These are phyloP conservation scores for Kuschelorhynchus macadamiae DNA, from an alignment of 2,888 invertebrate genomes.

Conservation along the genomic window DNA sequence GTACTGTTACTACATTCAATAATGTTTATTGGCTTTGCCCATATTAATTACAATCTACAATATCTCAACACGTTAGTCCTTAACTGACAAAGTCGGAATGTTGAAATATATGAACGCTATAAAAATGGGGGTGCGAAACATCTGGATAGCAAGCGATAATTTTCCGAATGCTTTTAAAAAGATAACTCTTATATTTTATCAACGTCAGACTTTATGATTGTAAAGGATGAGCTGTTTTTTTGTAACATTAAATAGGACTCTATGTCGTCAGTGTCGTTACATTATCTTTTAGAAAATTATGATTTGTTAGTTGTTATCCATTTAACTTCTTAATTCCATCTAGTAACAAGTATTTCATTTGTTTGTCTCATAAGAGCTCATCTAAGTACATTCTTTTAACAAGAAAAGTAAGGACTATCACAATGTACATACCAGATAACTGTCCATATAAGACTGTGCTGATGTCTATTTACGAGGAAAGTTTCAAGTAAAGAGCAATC, in stretches of 20 bases:
- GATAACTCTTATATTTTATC: constrained; percentile 28
- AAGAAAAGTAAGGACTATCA: too few relatives aligned
- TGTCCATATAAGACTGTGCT: too few relatives aligned
- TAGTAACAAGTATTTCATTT: constrained; percentile 14
- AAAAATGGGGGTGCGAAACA: constrained; percentile 18
- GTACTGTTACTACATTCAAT: too few relatives aligned
- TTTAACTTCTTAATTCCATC: constrained; percentile 18
- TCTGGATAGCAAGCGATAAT: constrained; percentile 26
- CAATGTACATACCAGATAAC: too few relatives aligned
- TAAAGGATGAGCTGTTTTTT: constrained; percentile 33
- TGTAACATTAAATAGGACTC: constrained; percentile 23
- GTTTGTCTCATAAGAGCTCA: too few relatives aligned
- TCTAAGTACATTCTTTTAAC: too few relatives aligned
- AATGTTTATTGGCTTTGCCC: too few relatives aligned
- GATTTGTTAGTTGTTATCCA: constrained; percentile 19
- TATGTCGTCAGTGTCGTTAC: constrained; percentile 18
- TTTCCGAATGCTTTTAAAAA: constrained; percentile 31
- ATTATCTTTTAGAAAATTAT: constrained; percentile 29
- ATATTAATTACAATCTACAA: too few relatives aligned
- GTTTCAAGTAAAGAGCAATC: too few relatives aligned
- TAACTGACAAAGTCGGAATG: too few relatives aligned
- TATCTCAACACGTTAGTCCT: too few relatives aligned
- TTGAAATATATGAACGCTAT: constrained; percentile 19
- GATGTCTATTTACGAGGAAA: too few relatives aligned
- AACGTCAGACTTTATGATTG: constrained; percentile 35